A percentile compares a stretch with the other conserved stretches of the same genome.
Evolutionary conservation across 2,113 vertebrate species (phyloP).

Genomic region (Alethe diademata): DNA sequence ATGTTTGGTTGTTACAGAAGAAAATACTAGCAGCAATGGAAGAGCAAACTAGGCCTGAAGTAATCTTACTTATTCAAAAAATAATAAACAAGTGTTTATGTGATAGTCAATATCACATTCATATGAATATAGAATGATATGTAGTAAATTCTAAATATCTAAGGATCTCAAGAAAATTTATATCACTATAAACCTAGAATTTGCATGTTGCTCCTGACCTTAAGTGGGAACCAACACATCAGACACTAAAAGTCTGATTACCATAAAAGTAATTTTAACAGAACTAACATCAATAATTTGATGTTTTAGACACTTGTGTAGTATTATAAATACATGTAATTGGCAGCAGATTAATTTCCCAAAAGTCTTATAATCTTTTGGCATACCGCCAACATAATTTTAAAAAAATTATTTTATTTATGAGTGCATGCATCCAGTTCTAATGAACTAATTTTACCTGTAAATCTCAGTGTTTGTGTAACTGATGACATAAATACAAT

Average conservation of each 20-base stretch:
- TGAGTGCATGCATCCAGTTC: not conserved
- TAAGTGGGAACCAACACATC: not conserved
- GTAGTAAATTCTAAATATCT: not conserved
- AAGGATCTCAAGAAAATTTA: not conserved
- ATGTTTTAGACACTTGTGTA: not conserved
- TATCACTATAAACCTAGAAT: not conserved
- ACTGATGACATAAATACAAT: conserved; percentile 17
- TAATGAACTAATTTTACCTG: conserved; percentile 23
- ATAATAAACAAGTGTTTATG: not conserved
- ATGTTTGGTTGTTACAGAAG: not conserved
- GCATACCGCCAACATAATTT: not conserved
- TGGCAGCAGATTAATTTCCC: not conserved
- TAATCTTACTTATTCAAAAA: not conserved
- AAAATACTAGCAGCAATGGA: not conserved
- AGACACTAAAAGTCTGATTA: not conserved
- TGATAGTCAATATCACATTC: not conserved
- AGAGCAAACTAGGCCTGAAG: not conserved
- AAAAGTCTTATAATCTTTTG: not conserved
- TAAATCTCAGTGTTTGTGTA: not conserved
- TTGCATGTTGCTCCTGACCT: not conserved
- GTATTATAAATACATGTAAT: not conserved
- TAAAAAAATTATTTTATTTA: not conserved
- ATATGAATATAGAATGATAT: not conserved
- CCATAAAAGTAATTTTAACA: not conserved
- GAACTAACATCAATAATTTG: not conserved